A percentile compares a stretch with the other conserved stretches of the same genome.
These are phyloP conservation scores for Caenorhabditis wallacei DNA, from an alignment of 2,888 invertebrate species.

Conservation along the genomic window DNA sequence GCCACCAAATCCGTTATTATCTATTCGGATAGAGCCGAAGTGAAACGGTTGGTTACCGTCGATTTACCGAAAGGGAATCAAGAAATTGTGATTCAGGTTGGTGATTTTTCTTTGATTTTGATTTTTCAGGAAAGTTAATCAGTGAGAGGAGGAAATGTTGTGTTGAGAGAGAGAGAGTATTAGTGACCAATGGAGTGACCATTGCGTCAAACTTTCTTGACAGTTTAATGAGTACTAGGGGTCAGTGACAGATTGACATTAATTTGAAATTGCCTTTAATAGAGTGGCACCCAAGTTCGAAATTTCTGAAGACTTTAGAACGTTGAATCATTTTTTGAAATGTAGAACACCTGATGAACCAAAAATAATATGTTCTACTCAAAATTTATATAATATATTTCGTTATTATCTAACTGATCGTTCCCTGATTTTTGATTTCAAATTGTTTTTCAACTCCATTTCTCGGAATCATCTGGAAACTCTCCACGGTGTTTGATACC, in stretches of 20 bases:
- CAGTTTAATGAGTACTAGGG: neutral
- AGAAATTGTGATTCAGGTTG: conserved; percentile 77
- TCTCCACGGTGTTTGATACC: neutral
- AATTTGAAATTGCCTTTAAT: too few species aligned
- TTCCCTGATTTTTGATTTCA: neutral
- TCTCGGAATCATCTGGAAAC: conserved; percentile 7
- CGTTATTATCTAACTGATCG: neutral
- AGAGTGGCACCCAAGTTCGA: too few species aligned
- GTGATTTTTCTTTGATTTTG: too few species aligned
- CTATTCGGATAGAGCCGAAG: conserved; percentile 81
- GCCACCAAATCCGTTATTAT: conserved; percentile 80
- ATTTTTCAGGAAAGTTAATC: neutral
- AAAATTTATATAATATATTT: too few species aligned
- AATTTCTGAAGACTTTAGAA: too few species aligned
- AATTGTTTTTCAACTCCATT: neutral
- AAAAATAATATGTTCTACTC: too few species aligned
- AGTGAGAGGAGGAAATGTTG: neutral
- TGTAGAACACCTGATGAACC: too few species aligned
- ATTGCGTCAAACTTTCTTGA: conserved; percentile 27
- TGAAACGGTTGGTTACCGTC: conserved; percentile 75
- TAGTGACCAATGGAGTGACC: conserved; percentile 31
- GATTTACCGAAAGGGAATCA: conserved; percentile 75
- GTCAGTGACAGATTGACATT: neutral
- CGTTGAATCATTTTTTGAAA: too few species aligned
- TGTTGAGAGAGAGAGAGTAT: conserved; percentile 1